These are phyloP conservation scores for Enchytraeus crypticus DNA, from an alignment of 2,888 invertebrate genomes.

Conservation along the genomic window DNA sequence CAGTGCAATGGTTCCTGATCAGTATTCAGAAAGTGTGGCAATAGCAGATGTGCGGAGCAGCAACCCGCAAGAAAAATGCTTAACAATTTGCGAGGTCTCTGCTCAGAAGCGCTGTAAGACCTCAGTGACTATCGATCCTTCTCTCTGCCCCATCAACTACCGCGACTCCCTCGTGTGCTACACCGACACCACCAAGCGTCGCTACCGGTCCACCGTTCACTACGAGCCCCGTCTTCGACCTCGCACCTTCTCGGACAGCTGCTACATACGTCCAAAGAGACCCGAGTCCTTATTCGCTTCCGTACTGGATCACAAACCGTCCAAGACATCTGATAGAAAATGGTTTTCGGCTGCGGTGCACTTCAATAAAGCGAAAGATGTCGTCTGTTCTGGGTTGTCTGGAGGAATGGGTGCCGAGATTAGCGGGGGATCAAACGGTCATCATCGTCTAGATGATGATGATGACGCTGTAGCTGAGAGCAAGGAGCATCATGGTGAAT, in stretches of 20 bases:
- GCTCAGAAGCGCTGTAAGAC: background rate
- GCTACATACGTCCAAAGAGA: constrained; percentile 5
- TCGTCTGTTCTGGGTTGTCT: too few relatives aligned
- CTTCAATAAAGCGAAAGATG: background rate
- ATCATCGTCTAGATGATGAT: too few relatives aligned
- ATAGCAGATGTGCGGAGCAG: background rate
- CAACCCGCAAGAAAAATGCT: background rate
- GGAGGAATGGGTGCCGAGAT: too few relatives aligned
- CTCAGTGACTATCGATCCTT: background rate
- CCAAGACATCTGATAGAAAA: background rate
- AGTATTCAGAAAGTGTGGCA: background rate
- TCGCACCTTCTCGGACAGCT: constrained; percentile 4
- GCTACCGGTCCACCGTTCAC: constrained; percentile 1
- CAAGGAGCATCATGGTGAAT: background rate
- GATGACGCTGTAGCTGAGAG: too few relatives aligned
- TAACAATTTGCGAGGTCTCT: background rate
- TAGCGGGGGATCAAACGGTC: too few relatives aligned
- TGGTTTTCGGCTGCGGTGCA: background rate
- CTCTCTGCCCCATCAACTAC: background rate
- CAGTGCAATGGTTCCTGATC: constrained; percentile 3
- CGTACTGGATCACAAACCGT: background rate
- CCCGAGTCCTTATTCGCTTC: background rate
- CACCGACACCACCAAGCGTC: background rate
- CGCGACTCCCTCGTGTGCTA: background rate
- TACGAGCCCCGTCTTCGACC: constrained; percentile 7